Base-by-base conservation (phyloP, 2,888 invertebrate genomes). In the Sussaba pulchella region DNA sequence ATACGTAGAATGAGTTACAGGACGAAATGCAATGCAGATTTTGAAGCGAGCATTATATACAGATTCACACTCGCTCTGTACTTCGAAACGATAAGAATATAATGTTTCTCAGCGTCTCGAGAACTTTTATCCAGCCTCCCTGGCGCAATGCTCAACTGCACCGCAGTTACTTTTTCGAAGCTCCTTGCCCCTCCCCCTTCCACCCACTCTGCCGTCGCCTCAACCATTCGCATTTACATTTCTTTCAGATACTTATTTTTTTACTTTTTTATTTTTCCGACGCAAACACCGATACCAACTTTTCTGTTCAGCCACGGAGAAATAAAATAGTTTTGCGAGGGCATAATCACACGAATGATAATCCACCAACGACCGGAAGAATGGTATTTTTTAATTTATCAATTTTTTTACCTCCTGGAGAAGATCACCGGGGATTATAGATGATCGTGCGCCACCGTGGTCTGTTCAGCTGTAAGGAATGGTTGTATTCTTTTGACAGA, bases 81-180 rank as follows among this genome's bases (percentile, higher is more conserved):
- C 80, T 45, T 82, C 83, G 83, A 84, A 85, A 84, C 84, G 86
- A 87, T 87, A 87, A 87, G 85, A 86, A 85, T 87, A 85, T 87
- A 87, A 87, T 86, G 85, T 86, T 80, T 76, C 81, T 81, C 76
- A 73, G 63, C 54, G 50, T 72, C 47, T 70, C 41, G 67, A 70
- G 43, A 82, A 83, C 77, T 83, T 84, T 83, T 82, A 80, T 80
- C 76, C 70, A 75, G 54, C 57, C 73, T 67, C 59, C 36, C 26
- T 36, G 24, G 66, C 36, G 71, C 63, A 63, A 76, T 72, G 59
- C 67, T 70, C 63, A 81, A 84, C 74, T 82, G 77, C 67, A 73
- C 69, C 72, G 64, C 59, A 67, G 9, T 80, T 80, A 71, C 54
- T 74, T 47, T 71, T 9, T 64, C 17, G 45, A 39, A 52, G 57